Evolutionary conservation across 2,888 invertebrate genomes (phyloP), one percentile per base, ranked within the genome.

Genomic region (Agrochola circellaris): DNA sequence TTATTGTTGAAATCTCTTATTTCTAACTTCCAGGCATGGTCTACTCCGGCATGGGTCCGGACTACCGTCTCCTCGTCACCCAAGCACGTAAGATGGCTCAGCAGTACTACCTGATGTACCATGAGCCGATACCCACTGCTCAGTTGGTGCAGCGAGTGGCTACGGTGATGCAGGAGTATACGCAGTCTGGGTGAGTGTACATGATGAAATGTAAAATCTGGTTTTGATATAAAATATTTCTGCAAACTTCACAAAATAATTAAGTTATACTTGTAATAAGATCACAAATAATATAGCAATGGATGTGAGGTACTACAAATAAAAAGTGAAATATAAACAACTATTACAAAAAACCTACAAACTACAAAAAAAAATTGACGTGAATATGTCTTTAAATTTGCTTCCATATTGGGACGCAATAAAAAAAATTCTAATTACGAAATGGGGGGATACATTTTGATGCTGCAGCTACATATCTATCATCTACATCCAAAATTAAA

Each of bases 131-230:
- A 90, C 99, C 99, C 0, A 99, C 99, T 0, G 98, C 99, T 0
- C 99, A 99, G 94, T 97, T 99, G 26, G 99, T 99, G 67, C 99
- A 99, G 94, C 97, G 99, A 84, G 98, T 99, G 2, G 99, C 99
- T 38, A 98, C 98, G 75, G 98, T 99, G 45, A 99, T 99, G 99
- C 99, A 99, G 95, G 99, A 99, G 94, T 99, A 99, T 93, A 99
- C 99, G 13, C 99, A 99, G 94, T 99, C 99, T 2, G 99, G 99
- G 98, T 98, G 92, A 94, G 93, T 60, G 26, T 15, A 58, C 26
- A 26, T 26, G 58, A 58, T 58, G 8, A 26, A 58, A 58, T 6
- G 13, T 13, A n/a, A n/a, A 56, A n/a, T 56, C 11, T 56, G n/a
- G n/a, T 56, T 56, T n/a, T 0, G 56, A 13, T 56, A 13, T 56